These are phyloP conservation scores for Plutomurus gul DNA, from an alignment of 1,140 invertebrate species.

Conservation along the genomic window DNA sequence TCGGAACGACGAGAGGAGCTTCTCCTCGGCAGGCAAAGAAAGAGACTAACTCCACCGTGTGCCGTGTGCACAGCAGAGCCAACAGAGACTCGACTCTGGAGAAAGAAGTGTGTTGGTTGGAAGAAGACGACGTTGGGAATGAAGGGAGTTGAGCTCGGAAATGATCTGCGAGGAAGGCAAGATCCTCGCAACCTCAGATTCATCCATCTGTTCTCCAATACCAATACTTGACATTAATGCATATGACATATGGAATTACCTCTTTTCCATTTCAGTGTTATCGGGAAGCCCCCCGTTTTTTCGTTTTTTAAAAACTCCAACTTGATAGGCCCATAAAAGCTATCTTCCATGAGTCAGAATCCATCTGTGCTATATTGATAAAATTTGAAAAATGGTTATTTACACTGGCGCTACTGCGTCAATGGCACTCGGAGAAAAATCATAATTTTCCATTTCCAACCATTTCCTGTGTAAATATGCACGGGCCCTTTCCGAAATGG, in stretches of 20 bases:
- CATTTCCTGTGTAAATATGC: constrained; percentile 54
- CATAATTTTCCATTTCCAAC: too few species aligned
- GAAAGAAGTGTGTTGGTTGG: background rate
- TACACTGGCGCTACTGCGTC: constrained; percentile 48
- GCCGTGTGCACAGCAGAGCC: too few species aligned
- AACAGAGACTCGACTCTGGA: too few species aligned
- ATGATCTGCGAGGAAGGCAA: constrained; percentile 39
- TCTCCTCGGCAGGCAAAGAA: background rate
- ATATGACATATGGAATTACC: constrained; percentile 53
- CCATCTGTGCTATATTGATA: constrained; percentile 54
- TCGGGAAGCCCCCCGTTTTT: constrained; percentile 40
- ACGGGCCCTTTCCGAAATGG: constrained; percentile 40
- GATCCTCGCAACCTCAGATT: constrained; percentile 44
- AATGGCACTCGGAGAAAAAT: constrained; percentile 53
- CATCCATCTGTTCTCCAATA: constrained; percentile 50
- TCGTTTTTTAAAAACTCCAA: constrained; percentile 36
- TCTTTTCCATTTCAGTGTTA: constrained; percentile 52
- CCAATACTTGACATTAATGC: constrained; percentile 54
- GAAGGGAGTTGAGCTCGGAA: constrained; percentile 20
- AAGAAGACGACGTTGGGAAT: background rate
- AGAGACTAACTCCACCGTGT: background rate
- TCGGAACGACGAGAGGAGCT: background rate
- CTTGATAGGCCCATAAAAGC: constrained; percentile 50
- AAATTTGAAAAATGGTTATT: constrained; percentile 54
- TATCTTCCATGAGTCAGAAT: constrained; percentile 52